Conservation (phyloP, 2,888 invertebrate species). For the Malthinus flaveolus region DNA sequence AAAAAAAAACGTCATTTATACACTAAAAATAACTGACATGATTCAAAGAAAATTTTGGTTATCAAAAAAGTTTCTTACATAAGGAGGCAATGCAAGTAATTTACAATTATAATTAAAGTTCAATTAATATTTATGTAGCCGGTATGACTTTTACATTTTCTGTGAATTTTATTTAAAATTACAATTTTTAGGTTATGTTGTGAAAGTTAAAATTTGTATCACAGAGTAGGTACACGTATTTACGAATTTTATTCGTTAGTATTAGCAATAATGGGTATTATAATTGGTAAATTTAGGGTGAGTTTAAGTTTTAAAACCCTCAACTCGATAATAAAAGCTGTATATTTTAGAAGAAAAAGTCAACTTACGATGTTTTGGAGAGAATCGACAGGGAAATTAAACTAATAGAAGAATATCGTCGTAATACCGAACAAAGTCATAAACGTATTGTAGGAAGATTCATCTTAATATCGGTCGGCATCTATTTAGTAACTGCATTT, state of each 20-base stretch:
- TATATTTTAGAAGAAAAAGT: conserved; percentile 59
- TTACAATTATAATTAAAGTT: not conserved
- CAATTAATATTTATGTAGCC: conserved; percentile 23
- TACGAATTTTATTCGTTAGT: not conserved
- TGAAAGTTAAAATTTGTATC: conserved; percentile 19
- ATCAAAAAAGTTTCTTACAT: conserved; percentile 1
- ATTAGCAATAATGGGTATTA: conserved; percentile 61
- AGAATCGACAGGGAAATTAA: conserved; percentile 79
- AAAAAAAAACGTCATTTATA: too few relatives aligned
- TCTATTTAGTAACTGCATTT: conserved; percentile 72
- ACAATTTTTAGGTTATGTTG: conserved; percentile 28
- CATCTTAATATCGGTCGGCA: conserved; percentile 68
- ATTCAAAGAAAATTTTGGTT: not conserved
- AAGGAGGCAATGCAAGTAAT: conserved; percentile 1
- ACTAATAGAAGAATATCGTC: conserved; percentile 77
- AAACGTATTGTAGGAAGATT: conserved; percentile 82
- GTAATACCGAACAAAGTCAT: conserved; percentile 78
- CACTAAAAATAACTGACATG: conserved; percentile 4
- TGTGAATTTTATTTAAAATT: conserved; percentile 1
- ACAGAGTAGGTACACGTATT: not conserved
- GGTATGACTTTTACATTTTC: conserved; percentile 27
- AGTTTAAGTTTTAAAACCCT: conserved; percentile 45
- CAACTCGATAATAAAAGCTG: not conserved
- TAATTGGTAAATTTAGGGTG: conserved; percentile 71
- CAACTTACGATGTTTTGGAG: conserved; percentile 64